These are phyloP conservation scores for Stenoptilia bipunctidactyla DNA, from an alignment of 2,888 invertebrate species.

Conservation along the genomic window DNA sequence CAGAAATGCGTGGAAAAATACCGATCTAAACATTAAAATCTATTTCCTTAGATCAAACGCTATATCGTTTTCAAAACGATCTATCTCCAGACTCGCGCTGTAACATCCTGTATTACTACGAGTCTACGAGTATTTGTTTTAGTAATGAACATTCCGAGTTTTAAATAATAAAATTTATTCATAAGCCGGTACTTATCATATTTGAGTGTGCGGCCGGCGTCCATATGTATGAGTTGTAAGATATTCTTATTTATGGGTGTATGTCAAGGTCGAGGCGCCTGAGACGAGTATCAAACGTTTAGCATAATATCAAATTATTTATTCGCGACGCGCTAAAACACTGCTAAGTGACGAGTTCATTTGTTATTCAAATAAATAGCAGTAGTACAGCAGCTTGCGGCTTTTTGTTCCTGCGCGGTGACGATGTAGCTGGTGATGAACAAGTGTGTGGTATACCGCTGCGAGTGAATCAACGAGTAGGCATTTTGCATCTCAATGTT, in stretches of 20 bases:
- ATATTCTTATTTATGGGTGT: slow-evolving; percentile 69
- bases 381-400: slow-evolving; percentile 1
- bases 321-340: slow-evolving; percentile 60
- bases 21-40: slow-evolving; percentile 1
- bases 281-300: slow-evolving; percentile 47
- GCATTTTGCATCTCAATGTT: no score
- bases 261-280: slow-evolving; percentile 56
- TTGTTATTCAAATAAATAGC: slow-evolving; percentile 65
- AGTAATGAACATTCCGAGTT: slow-evolving; percentile 70
- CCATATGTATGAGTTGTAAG: slow-evolving; percentile 69
- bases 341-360: slow-evolving; percentile 52
- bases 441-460: no score
- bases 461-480: no score
- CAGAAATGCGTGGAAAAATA: slow-evolving; percentile 15
- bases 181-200: slow-evolving; percentile 69
- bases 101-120: slow-evolving; percentile 66
- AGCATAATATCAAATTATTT: slow-evolving; percentile 70
- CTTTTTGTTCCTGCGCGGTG: no score
- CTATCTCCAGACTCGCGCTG: slow-evolving; percentile 17
- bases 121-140: slow-evolving; percentile 65
- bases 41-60: neutral
- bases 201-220: slow-evolving; percentile 62
- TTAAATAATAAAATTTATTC: slow-evolving; percentile 71
- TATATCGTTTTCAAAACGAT: neutral
- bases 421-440: no score